A percentile compares a stretch with the other conserved stretches of the same genome.
phyloP scores from a whole-genome alignment of 1,140 invertebrate genomes.

The Sinonovacula constricta region DNA sequence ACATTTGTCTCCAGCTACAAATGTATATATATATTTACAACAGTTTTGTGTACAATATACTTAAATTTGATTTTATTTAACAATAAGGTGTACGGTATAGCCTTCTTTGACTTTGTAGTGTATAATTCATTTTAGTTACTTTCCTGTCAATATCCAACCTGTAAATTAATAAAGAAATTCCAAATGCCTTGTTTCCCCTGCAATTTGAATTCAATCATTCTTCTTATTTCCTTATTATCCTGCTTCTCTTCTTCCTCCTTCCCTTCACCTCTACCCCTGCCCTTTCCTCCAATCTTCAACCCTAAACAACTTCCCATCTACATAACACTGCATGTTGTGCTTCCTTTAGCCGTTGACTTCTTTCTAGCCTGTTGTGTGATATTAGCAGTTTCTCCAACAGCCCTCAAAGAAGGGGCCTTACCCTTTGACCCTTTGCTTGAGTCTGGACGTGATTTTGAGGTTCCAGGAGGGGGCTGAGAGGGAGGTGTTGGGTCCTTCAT shows the following conservation, averaged over 20 bases:
- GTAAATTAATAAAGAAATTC: too few relatives aligned
- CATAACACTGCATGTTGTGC: constrained; percentile 18
- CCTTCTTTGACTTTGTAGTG: too few relatives aligned
- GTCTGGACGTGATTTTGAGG: constrained; percentile 1
- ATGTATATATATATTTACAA: too few relatives aligned
- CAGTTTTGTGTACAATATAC: too few relatives aligned
- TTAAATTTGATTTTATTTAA: too few relatives aligned
- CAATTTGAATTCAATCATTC: not conserved
- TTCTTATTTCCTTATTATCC: not conserved
- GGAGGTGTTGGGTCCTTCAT: too few relatives aligned
- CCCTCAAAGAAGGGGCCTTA: constrained; percentile 3
- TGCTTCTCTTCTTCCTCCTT: not conserved
- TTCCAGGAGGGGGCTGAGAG: constrained; percentile 14
- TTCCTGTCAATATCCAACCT: too few relatives aligned
- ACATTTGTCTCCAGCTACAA: too few relatives aligned
- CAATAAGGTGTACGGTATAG: too few relatives aligned
- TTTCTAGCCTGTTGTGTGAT: not conserved
- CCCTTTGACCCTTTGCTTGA: not conserved
- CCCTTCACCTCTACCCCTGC: too few relatives aligned
- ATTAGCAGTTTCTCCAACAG: constrained; percentile 13
- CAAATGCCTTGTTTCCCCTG: too few relatives aligned
- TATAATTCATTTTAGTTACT: too few relatives aligned
- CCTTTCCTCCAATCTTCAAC: not conserved
- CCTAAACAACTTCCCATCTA: constrained; percentile 14
- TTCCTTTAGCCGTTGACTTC: constrained; percentile 7